Base-by-base conservation (phyloP, 1,140 invertebrate species). In the Papilio machaon region DNA sequence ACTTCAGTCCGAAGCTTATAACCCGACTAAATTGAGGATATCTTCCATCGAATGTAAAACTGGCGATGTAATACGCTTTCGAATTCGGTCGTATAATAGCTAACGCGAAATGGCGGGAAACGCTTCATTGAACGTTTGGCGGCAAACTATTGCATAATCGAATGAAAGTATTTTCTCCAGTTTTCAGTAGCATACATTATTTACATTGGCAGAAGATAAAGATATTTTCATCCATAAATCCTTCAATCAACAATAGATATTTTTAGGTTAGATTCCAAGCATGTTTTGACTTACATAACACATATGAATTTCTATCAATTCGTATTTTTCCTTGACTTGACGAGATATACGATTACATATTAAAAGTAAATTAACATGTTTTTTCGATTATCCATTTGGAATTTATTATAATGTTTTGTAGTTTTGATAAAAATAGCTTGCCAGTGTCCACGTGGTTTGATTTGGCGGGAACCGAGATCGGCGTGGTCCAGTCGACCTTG, bases 91-190 rank as follows among this genome's bases (percentile, higher is more conserved):
- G 88, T 30, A 77, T 88, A 84, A 86, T 87, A 85, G 19, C 80
- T 70, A 64, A 80, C 81, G 74, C 88, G 86, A 92, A 92, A 93
- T 92, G 91, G 92, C 93, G 93, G 87, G 92, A 94, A 94, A 88
- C 89, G 88, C 89, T 93, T 81, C 93, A 93, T 94, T 93, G 92
- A 92, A 87, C 85, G 81, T 89, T 94, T 91, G 92, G 92, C 92
- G 92, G 92, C 89, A 94, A 92, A 89, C 80, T 80, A 77, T 92
- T 91, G 84, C 91, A 85, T 88, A 92, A 94, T 82, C 82, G 84
- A 85, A 88, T 87, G 90, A 92, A 93, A 92, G 89, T 91, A 86
- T 89, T 90, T 90, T 90, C 82, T 82, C 73, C 76, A 83, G 85
- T 77, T 74, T 76, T 64, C 60, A 58, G 58, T 64, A 38, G 17